Conservation (phyloP, 2,113 vertebrate genomes). For the Collichthys lucidus region DNA sequence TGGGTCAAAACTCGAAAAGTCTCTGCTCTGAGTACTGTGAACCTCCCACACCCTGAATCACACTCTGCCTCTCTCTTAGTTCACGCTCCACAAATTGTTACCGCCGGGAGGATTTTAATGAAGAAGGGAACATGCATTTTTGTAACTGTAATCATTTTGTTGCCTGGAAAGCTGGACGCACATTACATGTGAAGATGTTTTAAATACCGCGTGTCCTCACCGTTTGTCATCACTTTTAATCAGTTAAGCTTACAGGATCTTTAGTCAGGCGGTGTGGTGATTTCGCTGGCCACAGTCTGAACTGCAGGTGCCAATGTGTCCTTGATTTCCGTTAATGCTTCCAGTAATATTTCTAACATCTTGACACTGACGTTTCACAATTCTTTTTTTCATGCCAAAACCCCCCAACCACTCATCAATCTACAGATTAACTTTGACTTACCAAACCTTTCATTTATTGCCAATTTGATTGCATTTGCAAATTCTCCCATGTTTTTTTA, state of each 20-base stretch:
- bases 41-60: not conserved
- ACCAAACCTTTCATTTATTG: not conserved
- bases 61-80: not conserved
- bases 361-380: not conserved
- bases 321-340: constrained; percentile 22
- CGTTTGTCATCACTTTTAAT: not conserved
- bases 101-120: not conserved
- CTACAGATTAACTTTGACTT: too few species aligned
- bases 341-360: not conserved
- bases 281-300: too few species aligned
- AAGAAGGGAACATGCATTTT: not conserved
- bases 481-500: not conserved
- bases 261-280: not conserved
- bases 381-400: constrained; percentile 11
- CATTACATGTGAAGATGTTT: not conserved
- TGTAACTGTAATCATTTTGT: not conserved
- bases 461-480: not conserved
- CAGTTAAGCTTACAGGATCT: not conserved
- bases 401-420: constrained; percentile 11
- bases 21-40: not conserved
- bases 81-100: not conserved
- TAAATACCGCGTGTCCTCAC: not conserved
- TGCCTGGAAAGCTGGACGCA: not conserved
- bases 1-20: not conserved
- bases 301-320: not conserved